A percentile compares a stretch with the other conserved stretches of the same genome.
These are phyloP conservation scores for Lypha dubia DNA, from an alignment of 2,888 invertebrate genomes.

Conservation along the genomic window DNA sequence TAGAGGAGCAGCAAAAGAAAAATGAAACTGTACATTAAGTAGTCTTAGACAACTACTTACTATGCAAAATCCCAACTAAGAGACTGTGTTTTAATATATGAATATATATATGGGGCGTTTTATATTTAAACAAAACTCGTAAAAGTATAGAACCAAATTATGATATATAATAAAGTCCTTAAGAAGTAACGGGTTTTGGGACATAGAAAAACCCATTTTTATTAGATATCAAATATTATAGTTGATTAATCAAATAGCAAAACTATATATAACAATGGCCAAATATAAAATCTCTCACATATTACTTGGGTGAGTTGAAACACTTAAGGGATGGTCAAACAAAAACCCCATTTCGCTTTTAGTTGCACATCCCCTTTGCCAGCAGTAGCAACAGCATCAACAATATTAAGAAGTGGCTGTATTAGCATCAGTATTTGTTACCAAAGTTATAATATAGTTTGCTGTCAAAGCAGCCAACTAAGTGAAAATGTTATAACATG, in stretches of 20 bases:
- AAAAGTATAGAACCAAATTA: background rate
- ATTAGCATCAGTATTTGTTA: conserved; percentile 52
- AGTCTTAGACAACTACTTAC: conserved; percentile 70
- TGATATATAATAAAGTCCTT: background rate
- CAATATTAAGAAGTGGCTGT: conserved; percentile 7
- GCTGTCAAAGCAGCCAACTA: conserved; percentile 56
- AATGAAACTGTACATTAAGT: conserved; percentile 62
- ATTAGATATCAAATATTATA: background rate
- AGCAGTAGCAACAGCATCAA: background rate
- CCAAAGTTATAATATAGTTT: conserved; percentile 59
- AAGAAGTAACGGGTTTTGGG: too few relatives aligned
- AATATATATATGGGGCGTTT: conserved; percentile 10
- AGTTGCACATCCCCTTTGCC: background rate
- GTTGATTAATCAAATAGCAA: too few relatives aligned
- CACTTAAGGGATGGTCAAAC: conserved; percentile 36
- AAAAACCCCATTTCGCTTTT: conserved; percentile 1
- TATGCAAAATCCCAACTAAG: conserved; percentile 62
- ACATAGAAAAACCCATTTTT: background rate
- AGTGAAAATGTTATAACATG: conserved; percentile 47
- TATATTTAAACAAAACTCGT: conserved; percentile 2
- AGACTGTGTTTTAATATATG: conserved; percentile 24
- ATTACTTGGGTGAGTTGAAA: background rate
- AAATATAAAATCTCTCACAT: conserved; percentile 8
- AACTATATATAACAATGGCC: background rate
- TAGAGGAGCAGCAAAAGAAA: conserved; percentile 15